Evolutionary conservation across 2,797 vertebrate genomes (phyloP).

Genomic region (Tamandua tetradactyla): DNA sequence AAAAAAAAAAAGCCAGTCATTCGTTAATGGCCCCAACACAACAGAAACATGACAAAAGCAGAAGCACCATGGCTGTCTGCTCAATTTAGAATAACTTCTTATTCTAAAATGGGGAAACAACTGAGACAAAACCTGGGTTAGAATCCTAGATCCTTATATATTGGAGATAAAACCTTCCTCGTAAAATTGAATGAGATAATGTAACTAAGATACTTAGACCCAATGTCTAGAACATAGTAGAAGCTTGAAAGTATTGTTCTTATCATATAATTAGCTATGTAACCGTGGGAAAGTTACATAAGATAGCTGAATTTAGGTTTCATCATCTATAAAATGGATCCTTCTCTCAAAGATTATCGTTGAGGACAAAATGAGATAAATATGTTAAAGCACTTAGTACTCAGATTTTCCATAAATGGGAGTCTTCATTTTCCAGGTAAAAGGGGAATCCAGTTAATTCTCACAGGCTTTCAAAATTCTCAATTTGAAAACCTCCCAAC

Average conservation of each 20-base stretch:
- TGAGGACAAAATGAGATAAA: background rate
- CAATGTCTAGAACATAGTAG: background rate
- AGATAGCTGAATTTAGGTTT: background rate
- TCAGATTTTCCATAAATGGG: background rate
- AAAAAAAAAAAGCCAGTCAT: background rate
- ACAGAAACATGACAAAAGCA: background rate
- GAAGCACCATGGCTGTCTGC: background rate
- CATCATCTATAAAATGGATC: background rate
- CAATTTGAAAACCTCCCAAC: background rate
- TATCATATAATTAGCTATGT: background rate
- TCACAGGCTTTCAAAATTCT: background rate
- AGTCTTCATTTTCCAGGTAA: background rate
- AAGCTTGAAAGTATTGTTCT: background rate
- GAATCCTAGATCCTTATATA: background rate
- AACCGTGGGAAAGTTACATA: background rate
- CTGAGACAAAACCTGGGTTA: background rate
- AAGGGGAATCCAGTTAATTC: background rate
- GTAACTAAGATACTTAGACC: background rate
- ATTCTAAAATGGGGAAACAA: conserved; percentile 2
- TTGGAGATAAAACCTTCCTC: background rate
- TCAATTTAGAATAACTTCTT: background rate
- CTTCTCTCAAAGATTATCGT: background rate
- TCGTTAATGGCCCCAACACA: background rate
- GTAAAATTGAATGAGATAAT: background rate
- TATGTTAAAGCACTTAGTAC: background rate